A percentile compares a stretch with the other conserved stretches of the same genome.
phyloP scores from a whole-genome alignment of 2,113 vertebrate species.

The Paedocypris sp. region DNA sequence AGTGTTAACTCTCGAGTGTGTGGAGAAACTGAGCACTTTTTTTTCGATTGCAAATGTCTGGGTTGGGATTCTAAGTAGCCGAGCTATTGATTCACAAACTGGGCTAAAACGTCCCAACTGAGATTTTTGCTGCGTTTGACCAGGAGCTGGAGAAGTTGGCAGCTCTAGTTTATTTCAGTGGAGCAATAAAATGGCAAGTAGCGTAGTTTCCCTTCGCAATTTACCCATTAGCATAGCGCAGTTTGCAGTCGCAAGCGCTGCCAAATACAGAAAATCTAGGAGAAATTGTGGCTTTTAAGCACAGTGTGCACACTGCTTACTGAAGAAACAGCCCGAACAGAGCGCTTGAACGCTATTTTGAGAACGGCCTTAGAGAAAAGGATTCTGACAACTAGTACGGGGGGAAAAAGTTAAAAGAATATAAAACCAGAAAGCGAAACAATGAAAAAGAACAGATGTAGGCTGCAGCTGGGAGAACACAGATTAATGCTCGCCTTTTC shows the following conservation, averaged over 20 bases:
- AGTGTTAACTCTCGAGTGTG: background rate
- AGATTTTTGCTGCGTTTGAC: background rate
- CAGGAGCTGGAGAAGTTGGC: background rate
- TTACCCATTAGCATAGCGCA: background rate
- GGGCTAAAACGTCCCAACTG: background rate
- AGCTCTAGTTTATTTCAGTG: background rate
- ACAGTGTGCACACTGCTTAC: background rate
- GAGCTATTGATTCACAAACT: constrained; percentile 5
- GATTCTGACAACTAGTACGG: background rate
- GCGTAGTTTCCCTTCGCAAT: too few relatives aligned
- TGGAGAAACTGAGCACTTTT: background rate
- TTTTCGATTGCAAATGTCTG: background rate
- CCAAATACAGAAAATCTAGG: background rate
- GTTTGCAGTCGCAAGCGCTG: background rate
- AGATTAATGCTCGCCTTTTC: constrained; percentile 41
- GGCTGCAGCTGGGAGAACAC: constrained; percentile 13
- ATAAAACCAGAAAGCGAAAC: background rate
- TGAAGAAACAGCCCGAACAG: background rate
- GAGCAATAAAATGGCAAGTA: constrained; percentile 3
- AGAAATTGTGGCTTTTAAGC: background rate
- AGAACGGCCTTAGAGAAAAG: background rate
- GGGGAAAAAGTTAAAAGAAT: background rate
- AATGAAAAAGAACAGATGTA: background rate
- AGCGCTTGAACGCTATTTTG: background rate
- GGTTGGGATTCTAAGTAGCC: background rate